phyloP scores from a whole-genome alignment of 2,113 vertebrate species.

The Pachypanchax playfairii region DNA sequence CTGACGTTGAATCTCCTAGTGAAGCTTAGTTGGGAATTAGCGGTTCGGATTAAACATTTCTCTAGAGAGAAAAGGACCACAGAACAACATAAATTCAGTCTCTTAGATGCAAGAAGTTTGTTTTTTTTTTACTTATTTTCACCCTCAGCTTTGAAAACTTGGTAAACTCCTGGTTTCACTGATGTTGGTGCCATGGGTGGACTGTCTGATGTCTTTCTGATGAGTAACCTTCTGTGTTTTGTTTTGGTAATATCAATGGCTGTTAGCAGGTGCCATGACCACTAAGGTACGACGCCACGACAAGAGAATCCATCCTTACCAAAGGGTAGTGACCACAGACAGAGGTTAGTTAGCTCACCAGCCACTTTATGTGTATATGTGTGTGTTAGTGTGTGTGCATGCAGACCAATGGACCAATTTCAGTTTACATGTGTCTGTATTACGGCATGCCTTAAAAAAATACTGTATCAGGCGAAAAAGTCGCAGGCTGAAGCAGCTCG shows the following conservation, averaged over 20 bases:
- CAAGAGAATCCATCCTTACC: constrained; percentile 99
- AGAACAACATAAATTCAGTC: constrained; percentile 57
- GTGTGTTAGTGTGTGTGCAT: constrained; percentile 56
- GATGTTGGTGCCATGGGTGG: constrained; percentile 70
- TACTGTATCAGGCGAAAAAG: constrained; percentile 34
- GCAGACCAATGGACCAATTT: constrained; percentile 72
- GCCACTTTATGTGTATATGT: constrained; percentile 71
- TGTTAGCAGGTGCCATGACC: constrained; percentile 99
- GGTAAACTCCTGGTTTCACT: constrained; percentile 64
- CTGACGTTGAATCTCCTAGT: constrained; percentile 63
- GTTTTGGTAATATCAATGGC: constrained; percentile 94
- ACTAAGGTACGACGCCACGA: constrained; percentile 99
- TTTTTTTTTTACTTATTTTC: constrained; percentile 44
- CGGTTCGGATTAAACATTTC: constrained; percentile 60
- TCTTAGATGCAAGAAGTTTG: constrained; percentile 48
- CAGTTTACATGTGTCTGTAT: constrained; percentile 68
- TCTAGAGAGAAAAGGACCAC: constrained; percentile 66
- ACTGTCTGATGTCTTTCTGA: constrained; percentile 86
- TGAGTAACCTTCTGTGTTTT: constrained; percentile 91
- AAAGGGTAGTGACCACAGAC: constrained; percentile 99
- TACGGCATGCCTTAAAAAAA: constrained; percentile 58
- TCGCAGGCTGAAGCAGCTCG: constrained; percentile 43
- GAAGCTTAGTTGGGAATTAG: constrained; percentile 63
- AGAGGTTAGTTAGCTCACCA: constrained; percentile 99
- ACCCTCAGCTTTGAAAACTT: constrained; percentile 62